Evolutionary conservation across 2,888 invertebrate genomes (phyloP), one percentile per base, ranked within the genome.

Genomic region (Blastobasis adustella): DNA sequence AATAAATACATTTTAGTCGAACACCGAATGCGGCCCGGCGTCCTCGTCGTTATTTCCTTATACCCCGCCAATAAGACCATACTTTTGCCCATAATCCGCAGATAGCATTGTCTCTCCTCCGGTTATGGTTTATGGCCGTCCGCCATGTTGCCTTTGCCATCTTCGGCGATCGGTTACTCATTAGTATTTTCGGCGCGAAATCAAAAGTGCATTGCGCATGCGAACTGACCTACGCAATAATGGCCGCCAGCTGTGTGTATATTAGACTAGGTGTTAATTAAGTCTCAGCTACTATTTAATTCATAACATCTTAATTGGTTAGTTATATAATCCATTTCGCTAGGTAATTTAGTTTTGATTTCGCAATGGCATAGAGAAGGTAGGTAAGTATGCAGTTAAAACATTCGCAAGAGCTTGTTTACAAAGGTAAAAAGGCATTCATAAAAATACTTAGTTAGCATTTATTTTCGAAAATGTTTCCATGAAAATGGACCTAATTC

Each of bases 1-100:
- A 81, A 82, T 77, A 78, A 71, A 73, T 69, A 74, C 74, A 75
- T 79, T 80, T 81, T 75, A 78, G 76, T 69, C 63, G 65, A 68
- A 63, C 62, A 65, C 75, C 71, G 68, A 76, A 74, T 69, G 65
- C 64, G 73, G 60, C 59, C 61, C 60, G 58, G 58, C 71, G 76
- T 69, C 78, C 80, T 77, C 76, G 73, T 58, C 58, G 67, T 66
- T 78, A 75, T 82, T 83, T 83, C 83, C 83, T 83, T 82, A 78
- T 69, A 69, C 57, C 66, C 61, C 54, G 59, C 63, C 66, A 70
- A 70, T 71, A 70, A 69, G 62, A 59, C 67, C 68, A 71, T 69
- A 75, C 63, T 66, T 66, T 67, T 71, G 67, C 66, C 59, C 63
- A 55, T 61, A 63, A 62, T 63, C 63, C 61, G 58, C 65, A 58